Percentiles rank a stretch among this genome's conserved stretches.
Evolutionary conservation across 2,797 vertebrate genomes (phyloP).

Genomic region (Spondyliosoma cantharus): DNA sequence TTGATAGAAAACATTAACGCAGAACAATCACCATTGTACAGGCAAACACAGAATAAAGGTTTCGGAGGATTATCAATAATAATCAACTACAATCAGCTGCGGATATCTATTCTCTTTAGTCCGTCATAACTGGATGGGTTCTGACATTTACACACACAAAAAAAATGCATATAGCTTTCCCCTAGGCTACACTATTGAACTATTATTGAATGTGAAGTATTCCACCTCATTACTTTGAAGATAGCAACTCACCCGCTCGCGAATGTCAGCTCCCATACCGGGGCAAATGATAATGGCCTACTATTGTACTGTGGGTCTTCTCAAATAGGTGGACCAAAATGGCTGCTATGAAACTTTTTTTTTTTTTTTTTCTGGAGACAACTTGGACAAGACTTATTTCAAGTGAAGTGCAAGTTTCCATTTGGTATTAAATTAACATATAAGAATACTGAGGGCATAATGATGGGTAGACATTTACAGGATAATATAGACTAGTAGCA

Average conservation of each 20-base stretch:
- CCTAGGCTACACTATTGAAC: constrained; percentile 2
- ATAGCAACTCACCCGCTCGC: constrained; percentile 26
- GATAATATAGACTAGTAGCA: too few relatives aligned
- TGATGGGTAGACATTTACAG: background rate
- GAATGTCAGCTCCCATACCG: constrained; percentile 35
- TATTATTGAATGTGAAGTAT: constrained; percentile 41
- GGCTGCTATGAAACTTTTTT: constrained; percentile 1
- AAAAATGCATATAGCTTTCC: constrained; percentile 25
- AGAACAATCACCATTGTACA: constrained; percentile 10
- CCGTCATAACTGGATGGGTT: constrained; percentile 26
- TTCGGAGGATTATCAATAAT: background rate
- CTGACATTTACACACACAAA: constrained; percentile 33
- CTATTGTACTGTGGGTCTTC: background rate
- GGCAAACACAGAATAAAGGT: background rate
- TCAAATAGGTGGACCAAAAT: constrained; percentile 9
- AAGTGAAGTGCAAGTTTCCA: background rate
- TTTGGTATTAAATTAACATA: constrained; percentile 11
- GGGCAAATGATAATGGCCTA: constrained; percentile 6
- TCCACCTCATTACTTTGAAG: constrained; percentile 48
- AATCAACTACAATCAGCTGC: background rate
- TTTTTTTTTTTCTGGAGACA: background rate
- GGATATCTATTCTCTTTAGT: constrained; percentile 19
- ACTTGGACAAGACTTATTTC: background rate
- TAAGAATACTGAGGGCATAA: background rate
- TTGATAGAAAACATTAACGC: background rate